Percentiles rank a stretch among this genome's conserved stretches.
phyloP scores from a whole-genome alignment of 2,888 invertebrate species.

The Nemurella pictetii region DNA sequence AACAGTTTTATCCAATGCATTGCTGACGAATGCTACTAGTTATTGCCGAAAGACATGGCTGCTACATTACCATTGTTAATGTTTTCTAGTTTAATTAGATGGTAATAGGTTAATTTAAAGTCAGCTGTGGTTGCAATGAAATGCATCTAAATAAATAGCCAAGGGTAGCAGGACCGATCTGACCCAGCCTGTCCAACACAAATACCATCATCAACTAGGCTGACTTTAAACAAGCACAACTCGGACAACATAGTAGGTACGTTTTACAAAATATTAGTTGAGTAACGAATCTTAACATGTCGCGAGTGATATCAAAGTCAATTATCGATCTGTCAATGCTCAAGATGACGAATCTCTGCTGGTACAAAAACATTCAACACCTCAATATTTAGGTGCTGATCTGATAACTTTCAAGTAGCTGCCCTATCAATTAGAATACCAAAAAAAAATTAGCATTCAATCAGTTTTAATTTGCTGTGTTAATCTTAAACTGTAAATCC shows the following conservation, averaged over 20 bases:
- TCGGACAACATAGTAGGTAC: neutral
- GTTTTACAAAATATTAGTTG: neutral
- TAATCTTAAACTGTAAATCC: too few species aligned
- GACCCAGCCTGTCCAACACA: too few species aligned
- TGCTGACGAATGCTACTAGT: neutral
- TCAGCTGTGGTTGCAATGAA: neutral
- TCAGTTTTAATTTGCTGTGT: neutral
- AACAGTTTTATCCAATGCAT: neutral
- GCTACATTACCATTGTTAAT: neutral
- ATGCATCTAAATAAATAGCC: neutral
- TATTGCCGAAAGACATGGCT: neutral
- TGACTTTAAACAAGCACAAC: neutral
- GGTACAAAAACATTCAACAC: neutral
- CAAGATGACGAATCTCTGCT: neutral
- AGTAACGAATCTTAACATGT: neutral
- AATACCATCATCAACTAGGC: neutral
- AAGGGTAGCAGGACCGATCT: too few species aligned
- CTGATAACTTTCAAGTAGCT: neutral
- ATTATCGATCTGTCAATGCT: constrained; percentile 7
- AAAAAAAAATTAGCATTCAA: too few species aligned
- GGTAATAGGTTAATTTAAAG: neutral
- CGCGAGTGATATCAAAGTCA: neutral
- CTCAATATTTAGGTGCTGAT: neutral
- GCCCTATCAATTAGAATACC: neutral
- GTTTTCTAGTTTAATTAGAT: neutral